These are phyloP conservation scores for Ancistrus triradiatus DNA, from an alignment of 2,113 vertebrate species.

Conservation along the genomic window DNA sequence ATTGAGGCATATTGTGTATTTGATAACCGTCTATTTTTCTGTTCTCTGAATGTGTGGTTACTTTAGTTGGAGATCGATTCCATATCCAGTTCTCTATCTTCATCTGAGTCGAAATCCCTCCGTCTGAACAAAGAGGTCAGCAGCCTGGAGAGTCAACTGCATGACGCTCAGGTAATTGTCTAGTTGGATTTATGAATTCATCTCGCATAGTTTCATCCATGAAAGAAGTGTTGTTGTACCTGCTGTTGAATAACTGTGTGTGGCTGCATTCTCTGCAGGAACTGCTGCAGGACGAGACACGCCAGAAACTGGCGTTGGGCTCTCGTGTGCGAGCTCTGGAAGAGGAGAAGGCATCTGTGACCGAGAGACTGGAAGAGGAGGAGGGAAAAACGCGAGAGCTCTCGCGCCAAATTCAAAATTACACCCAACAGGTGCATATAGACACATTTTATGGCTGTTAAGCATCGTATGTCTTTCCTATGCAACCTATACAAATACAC, in stretches of 20 bases:
- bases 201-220: slow-evolving; percentile 1
- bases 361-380: slow-evolving; percentile 84
- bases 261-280: slow-evolving; percentile 66
- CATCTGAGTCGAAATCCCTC: slow-evolving; percentile 76
- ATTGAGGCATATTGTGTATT: too few species aligned
- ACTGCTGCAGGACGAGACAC: slow-evolving; percentile 80
- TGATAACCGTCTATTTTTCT: too few species aligned
- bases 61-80: slow-evolving; percentile 77
- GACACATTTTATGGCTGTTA: neutral
- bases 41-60: neutral
- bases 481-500: too few species aligned
- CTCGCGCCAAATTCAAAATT: slow-evolving; percentile 71
- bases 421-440: slow-evolving; percentile 39
- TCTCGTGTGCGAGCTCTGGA: slow-evolving; percentile 77
- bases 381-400: slow-evolving; percentile 69
- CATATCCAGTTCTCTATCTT: slow-evolving; percentile 65
- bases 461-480: too few species aligned
- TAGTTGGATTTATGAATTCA: neutral
- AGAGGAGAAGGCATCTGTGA: slow-evolving; percentile 73
- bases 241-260: neutral
- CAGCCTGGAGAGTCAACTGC: slow-evolving; percentile 78
- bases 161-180: slow-evolving; percentile 77
- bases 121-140: slow-evolving; percentile 79
- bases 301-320: slow-evolving; percentile 78
- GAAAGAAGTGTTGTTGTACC: too few species aligned